Conservation (phyloP, 2,113 vertebrate genomes). For the Pipra filicauda region DNA sequence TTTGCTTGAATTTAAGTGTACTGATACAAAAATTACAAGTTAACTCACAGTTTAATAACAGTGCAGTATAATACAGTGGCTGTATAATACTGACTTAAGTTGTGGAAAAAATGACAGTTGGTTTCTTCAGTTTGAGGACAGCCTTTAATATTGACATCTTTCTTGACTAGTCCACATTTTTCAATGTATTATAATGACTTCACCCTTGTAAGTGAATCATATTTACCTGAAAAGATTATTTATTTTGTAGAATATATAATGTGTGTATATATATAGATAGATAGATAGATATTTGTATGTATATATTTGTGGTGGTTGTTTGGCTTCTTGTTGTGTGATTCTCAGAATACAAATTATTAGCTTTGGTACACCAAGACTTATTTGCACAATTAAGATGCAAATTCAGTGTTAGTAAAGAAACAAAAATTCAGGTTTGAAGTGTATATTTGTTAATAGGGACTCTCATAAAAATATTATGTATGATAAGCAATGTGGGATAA, state of each 20-base stretch:
- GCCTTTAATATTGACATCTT: background rate
- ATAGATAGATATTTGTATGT: accelerated
- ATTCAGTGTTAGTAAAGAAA: background rate
- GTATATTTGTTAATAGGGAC: background rate
- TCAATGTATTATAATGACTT: background rate
- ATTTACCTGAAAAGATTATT: background rate
- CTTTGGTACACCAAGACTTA: background rate
- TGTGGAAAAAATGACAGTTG: background rate
- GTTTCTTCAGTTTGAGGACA: background rate
- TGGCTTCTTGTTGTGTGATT: background rate
- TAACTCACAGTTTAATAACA: background rate
- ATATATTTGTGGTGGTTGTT: background rate
- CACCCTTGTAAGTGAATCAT: background rate
- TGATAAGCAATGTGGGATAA: background rate
- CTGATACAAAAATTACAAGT: background rate
- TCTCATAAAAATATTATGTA: background rate
- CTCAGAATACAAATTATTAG: background rate
- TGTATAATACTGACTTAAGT: background rate
- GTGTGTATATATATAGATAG: background rate
- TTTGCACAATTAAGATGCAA: background rate
- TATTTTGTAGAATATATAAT: background rate
- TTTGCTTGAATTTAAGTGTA: background rate
- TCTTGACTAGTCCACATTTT: background rate
- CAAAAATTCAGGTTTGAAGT: background rate
- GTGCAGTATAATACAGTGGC: background rate